phyloP scores from a whole-genome alignment of 2,888 invertebrate species.

The Cosmia trapezina region DNA sequence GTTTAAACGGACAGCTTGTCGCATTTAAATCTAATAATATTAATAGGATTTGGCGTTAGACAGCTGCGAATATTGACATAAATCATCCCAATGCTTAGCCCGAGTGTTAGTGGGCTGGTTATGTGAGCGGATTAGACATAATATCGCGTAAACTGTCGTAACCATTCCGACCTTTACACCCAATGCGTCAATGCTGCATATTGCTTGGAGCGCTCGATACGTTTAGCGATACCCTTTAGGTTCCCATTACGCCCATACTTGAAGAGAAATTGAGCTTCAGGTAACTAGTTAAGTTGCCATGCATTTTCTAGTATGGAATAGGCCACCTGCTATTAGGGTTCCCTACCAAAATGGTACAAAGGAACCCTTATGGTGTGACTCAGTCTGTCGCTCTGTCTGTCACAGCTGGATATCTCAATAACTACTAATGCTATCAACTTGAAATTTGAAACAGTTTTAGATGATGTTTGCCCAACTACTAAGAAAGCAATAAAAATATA shows the following conservation, averaged over 20 bases:
- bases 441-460: too few relatives aligned
- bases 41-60: conserved; percentile 29
- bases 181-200: conserved; percentile 44
- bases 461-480: too few relatives aligned
- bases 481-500: too few relatives aligned
- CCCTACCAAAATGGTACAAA: too few relatives aligned
- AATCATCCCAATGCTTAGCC: conserved; percentile 52
- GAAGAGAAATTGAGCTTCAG: conserved; percentile 48
- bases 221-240: conserved; percentile 50
- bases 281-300: conserved; percentile 42
- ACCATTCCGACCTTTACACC: conserved; percentile 56
- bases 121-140: conserved; percentile 55
- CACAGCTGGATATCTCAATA: too few relatives aligned
- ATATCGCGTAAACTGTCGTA: conserved; percentile 57
- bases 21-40: conserved; percentile 32
- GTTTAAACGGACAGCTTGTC: neutral
- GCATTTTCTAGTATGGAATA: conserved; percentile 28
- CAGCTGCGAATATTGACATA: conserved; percentile 60
- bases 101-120: conserved; percentile 53
- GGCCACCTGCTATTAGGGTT: conserved; percentile 17
- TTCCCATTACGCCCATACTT: conserved; percentile 50
- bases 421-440: too few relatives aligned
- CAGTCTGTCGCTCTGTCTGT: too few relatives aligned
- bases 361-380: too few relatives aligned
- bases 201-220: conserved; percentile 40